These are phyloP conservation scores for Periophthalmus modestus DNA, from an alignment of 2,113 vertebrate species.

Conservation along the genomic window DNA sequence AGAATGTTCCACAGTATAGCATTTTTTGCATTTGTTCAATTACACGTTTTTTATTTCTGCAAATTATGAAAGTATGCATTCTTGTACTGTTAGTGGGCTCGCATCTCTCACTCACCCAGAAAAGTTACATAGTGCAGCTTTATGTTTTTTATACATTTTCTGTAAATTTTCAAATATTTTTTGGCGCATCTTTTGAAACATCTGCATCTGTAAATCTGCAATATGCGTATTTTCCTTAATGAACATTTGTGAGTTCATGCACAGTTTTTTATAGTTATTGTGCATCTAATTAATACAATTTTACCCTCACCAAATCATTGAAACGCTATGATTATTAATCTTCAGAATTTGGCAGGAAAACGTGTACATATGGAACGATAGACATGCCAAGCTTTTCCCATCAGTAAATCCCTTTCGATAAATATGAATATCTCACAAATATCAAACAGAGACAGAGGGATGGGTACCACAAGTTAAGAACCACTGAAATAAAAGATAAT, in stretches of 20 bases:
- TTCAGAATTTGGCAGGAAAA: conserved; percentile 24
- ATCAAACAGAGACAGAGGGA: background rate
- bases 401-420: background rate
- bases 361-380: conserved; percentile 12
- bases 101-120: too few species aligned
- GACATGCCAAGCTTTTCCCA: background rate
- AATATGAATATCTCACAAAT: background rate
- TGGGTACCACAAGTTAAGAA: background rate
- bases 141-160: too few species aligned
- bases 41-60: too few species aligned
- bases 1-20: too few species aligned
- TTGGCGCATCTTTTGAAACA: background rate
- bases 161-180: background rate
- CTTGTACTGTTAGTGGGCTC: too few species aligned
- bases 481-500: background rate
- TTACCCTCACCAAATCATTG: background rate
- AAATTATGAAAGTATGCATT: too few species aligned
- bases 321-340: conserved; percentile 8
- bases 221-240: background rate
- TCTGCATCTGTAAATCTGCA: background rate
- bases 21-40: too few species aligned
- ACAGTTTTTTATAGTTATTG: background rate
- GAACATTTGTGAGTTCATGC: background rate
- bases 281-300: background rate
- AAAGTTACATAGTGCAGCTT: too few species aligned